These are phyloP conservation scores for Dicerorhinus sumatrensis DNA, from an alignment of 2,113 vertebrate genomes.

Conservation along the genomic window DNA sequence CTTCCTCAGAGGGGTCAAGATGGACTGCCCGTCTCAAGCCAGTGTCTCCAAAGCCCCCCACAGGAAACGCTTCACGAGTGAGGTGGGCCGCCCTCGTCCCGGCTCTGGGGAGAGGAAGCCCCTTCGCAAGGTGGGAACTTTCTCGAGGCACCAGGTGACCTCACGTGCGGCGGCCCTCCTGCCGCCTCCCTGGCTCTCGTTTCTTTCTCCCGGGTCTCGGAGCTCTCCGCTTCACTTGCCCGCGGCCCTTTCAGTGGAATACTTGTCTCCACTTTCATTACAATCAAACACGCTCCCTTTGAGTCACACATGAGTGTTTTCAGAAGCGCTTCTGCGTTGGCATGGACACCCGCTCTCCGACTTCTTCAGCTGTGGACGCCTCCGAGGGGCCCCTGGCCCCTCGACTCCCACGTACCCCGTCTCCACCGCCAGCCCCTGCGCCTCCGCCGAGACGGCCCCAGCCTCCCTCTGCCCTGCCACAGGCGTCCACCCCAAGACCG, in stretches of 20 bases:
- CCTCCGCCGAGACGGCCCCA: not conserved
- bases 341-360: not conserved
- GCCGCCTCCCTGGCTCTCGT: not conserved
- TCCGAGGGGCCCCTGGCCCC: fast-evolving
- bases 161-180: fast-evolving
- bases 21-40: not conserved
- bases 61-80: not conserved
- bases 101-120: not conserved
- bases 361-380: not conserved
- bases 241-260: not conserved
- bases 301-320: not conserved
- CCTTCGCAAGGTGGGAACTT: no score
- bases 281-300: not conserved
- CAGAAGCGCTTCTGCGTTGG: fast-evolving
- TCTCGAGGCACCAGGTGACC: fast-evolving
- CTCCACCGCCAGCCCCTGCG: fast-evolving
- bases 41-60: not conserved
- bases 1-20: not conserved
- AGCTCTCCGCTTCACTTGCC: not conserved
- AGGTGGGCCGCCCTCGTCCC: fast-evolving
- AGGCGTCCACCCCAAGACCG: not conserved
- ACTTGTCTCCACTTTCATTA: constrained; percentile 45
- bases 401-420: not conserved
- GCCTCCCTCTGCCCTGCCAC: fast-evolving
- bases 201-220: fast-evolving